Evolutionary conservation across 2,888 invertebrate species (phyloP), one percentile per base, ranked within the genome.

Genomic region (Schizaphis graminum): DNA sequence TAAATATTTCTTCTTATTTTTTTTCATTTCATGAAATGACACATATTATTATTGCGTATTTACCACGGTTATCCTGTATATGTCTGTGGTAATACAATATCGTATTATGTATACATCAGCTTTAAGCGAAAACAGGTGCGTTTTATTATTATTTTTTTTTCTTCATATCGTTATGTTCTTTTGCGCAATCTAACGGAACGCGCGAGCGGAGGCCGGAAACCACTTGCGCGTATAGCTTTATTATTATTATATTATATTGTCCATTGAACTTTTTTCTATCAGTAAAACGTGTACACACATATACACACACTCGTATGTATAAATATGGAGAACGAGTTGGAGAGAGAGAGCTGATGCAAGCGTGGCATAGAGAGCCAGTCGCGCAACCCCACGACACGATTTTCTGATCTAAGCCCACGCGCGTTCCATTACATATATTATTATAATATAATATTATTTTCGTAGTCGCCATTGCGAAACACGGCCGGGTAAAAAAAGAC

Each of bases 141-240:
- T 47, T 91, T 56, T 84, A 84, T 41, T 91, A 44, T 91, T 44
- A 53, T n/a, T 90, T 13, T 89, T 44, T 41, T 89, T 44, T 77
- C 41, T 44, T 35, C 67, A 35, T 47, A 84, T 67, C 56, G 3
- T 28, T 10, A 56, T 91, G 56, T 44, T 84, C 11, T 92, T 92
- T 92, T 87, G 86, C 92, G 92, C 61, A 87, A 92, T 87, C 24
- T 24, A 90, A 90, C 90, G 90, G 61, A 90, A 90, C 61, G n/a
- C n/a, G 57, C n/a, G 56, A n/a, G 56, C 47, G 86, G n/a, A 85
- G 53, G 53, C 61, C 91, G 91, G 77, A 91, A 84, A 84, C 53
- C 35, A n/a, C n/a, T 10, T 26, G 53, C 56, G 35, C 44, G 13
- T 53, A 77, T 26, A 84, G n/a, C 35, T 28, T 41, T 44, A 77